Percentiles rank a stretch among this genome's conserved stretches.
phyloP scores from a whole-genome alignment of 1,140 invertebrate species.

The Ganaspis sp. region DNA sequence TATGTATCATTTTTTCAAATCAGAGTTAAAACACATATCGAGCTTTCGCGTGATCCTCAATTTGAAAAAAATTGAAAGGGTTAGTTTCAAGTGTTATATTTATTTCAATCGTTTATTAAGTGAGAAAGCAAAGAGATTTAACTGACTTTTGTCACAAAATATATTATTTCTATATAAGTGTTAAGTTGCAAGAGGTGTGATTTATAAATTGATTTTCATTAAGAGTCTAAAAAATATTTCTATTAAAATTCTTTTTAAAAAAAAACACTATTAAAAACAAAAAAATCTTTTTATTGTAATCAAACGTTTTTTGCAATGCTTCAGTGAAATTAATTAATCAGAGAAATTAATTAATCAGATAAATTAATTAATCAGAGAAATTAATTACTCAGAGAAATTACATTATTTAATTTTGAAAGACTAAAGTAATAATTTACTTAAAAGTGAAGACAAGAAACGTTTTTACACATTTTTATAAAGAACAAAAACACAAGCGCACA shows the following conservation, averaged over 20 bases:
- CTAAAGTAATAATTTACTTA: neutral
- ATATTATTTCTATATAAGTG: slow-evolving; percentile 1
- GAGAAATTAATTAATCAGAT: neutral
- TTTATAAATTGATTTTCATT: slow-evolving; percentile 7
- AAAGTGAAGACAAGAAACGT: neutral
- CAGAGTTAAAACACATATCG: slow-evolving; percentile 26
- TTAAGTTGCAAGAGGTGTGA: neutral
- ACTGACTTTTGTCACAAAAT: neutral
- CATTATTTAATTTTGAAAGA: neutral
- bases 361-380: too few species aligned
- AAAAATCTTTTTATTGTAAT: neutral
- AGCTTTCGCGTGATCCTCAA: neutral
- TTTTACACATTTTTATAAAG: neutral
- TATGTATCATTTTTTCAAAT: neutral
- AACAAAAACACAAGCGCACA: slow-evolving; percentile 2
- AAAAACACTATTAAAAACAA: neutral
- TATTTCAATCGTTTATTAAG: neutral
- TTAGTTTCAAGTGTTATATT: neutral
- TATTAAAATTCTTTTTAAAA: neutral
- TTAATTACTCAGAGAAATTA: too few species aligned
- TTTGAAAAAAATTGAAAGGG: neutral
- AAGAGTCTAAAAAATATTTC: neutral
- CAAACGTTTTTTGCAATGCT: neutral
- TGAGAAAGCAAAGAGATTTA: neutral
- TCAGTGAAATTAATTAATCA: neutral